Evolutionary conservation across 2,797 vertebrate species (phyloP), one percentile per base, ranked within the genome.

Genomic region (Enteromius argenteus): DNA sequence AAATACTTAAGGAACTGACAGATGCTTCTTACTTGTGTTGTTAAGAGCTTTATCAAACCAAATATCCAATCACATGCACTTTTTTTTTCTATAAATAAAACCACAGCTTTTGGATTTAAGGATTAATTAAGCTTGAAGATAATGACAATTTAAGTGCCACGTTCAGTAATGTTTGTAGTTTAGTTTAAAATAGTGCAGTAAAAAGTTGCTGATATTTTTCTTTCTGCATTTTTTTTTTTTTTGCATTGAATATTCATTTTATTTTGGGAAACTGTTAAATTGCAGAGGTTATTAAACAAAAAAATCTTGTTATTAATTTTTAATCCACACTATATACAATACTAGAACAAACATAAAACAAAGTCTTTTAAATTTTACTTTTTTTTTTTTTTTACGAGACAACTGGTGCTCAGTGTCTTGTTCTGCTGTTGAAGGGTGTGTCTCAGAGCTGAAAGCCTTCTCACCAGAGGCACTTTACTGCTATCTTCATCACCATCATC

Each of bases 41-140:
- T 84, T 84, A 76, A 89, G 89, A 89, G 90, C 88, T 85, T 91
- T 89, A 90, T 82, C 85, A 91, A 93, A 91, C 91, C 80, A 51
- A 81, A 88, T 77, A 74, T 90, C 91, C 77, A 91, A 92, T 90
- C 90, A 89, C 89, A 91, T 86, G 58, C 89, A 88, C n/a, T 30
- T 27, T 27, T 27, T 27, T 27, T 27, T 27, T 27, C 27, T 89
- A 86, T 46, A 87, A 90, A 91, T 92, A 87, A 85, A 66, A 88
- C 78, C 85, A 53, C 81, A 91, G 90, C 90, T 85, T 86, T 86
- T 79, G 87, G 87, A 89, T 90, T 86, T 85, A 69, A 51, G 86
- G 92, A 93, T 94, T 93, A 93, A 85, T 74, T 76, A 81, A 68
- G 78, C 86, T 92, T 93, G 81, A 92, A 92, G 90, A 93, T 93